These are phyloP conservation scores for Dugesia japonica DNA, from an alignment of 2,888 invertebrate genomes.

Conservation along the genomic window DNA sequence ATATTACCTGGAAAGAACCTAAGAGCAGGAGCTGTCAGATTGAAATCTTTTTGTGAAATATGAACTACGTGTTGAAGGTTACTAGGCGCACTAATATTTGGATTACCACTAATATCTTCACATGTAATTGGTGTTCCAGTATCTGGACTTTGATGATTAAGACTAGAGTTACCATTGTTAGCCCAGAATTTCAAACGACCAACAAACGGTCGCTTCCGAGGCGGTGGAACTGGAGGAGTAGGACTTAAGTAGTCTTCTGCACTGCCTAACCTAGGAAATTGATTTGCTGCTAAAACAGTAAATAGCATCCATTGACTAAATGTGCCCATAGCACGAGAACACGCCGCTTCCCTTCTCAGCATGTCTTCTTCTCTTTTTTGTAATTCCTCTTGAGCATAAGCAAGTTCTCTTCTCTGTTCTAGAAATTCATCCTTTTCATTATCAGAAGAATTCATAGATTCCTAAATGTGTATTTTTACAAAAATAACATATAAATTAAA, in stretches of 20 bases:
- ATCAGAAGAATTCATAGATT: background rate
- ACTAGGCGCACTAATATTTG: slow-evolving; percentile 27
- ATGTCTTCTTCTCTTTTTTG: background rate
- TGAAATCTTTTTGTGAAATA: slow-evolving; percentile 13
- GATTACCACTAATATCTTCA: background rate
- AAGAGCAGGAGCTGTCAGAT: background rate
- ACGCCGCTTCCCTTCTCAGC: background rate
- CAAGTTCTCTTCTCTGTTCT: background rate
- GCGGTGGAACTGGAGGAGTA: slow-evolving; percentile 22
- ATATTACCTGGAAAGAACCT: background rate
- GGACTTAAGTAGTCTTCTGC: background rate
- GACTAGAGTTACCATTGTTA: background rate
- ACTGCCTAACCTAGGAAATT: slow-evolving; percentile 1
- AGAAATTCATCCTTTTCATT: background rate
- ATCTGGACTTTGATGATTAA: background rate
- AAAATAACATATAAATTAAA: no score
- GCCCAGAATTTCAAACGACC: background rate
- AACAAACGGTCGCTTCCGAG: slow-evolving; percentile 22
- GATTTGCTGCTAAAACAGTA: background rate
- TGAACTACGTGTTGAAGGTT: slow-evolving; percentile 33
- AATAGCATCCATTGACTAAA: background rate
- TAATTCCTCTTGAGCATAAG: background rate
- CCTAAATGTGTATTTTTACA: no score
- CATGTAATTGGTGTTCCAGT: background rate
- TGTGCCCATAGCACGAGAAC: background rate